These are phyloP conservation scores for Periophthalmodon schlosseri DNA, from an alignment of 2,113 vertebrate genomes.

Conservation along the genomic window DNA sequence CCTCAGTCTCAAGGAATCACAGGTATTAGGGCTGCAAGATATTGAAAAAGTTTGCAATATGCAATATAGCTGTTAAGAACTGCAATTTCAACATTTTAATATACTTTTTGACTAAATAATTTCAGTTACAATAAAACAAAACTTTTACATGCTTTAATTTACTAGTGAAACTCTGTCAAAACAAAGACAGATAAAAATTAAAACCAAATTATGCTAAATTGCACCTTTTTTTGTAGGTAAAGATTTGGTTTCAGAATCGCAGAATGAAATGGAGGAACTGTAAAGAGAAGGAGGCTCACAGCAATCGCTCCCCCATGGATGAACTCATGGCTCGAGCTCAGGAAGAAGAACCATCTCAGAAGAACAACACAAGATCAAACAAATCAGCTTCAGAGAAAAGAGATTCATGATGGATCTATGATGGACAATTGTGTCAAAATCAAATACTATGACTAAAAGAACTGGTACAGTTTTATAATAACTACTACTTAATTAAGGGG, in stretches of 20 bases:
- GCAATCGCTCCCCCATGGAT: slow-evolving; percentile 66
- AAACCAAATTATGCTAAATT: not conserved
- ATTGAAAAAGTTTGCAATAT: too few relatives aligned
- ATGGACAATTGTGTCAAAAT: not conserved
- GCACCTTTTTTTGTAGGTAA: slow-evolving; percentile 80
- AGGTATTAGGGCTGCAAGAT: slow-evolving; percentile 79
- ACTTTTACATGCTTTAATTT: too few relatives aligned
- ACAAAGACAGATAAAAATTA: too few relatives aligned
- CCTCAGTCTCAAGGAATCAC: slow-evolving; percentile 93
- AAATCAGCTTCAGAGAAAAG: slow-evolving; percentile 31
- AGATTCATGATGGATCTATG: slow-evolving; percentile 31
- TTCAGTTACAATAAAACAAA: too few relatives aligned
- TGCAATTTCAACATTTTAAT: too few relatives aligned
- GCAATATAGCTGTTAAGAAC: too few relatives aligned
- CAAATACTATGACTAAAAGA: not conserved
- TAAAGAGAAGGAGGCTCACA: slow-evolving; percentile 88
- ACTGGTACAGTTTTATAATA: too few relatives aligned
- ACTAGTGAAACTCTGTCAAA: too few relatives aligned
- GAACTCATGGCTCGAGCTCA: slow-evolving; percentile 68
- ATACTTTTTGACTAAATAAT: too few relatives aligned
- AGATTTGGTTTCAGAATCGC: slow-evolving; percentile 99
- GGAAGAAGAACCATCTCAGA: slow-evolving; percentile 46
- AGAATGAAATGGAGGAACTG: slow-evolving; percentile 99
- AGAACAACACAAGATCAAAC: slow-evolving; percentile 34
- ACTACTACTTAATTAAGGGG: too few relatives aligned